Percentiles rank a stretch among this genome's conserved stretches.
phyloP scores from a whole-genome alignment of 2,113 vertebrate species.

The Carlito syrichta region DNA sequence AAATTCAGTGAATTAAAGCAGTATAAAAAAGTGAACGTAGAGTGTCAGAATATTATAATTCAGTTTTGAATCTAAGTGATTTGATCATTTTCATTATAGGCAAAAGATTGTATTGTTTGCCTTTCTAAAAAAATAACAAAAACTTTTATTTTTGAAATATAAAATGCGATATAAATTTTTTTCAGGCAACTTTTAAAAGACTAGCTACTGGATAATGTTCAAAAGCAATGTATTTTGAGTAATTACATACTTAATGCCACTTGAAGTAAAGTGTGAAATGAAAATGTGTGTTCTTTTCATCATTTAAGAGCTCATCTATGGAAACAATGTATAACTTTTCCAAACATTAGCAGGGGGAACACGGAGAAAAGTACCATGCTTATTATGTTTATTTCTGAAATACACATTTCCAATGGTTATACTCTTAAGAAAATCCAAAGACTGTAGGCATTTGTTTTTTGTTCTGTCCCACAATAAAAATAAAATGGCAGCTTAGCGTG shows the following conservation, averaged over 20 bases:
- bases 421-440: conserved; percentile 46
- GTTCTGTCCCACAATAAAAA: background rate
- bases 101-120: background rate
- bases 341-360: conserved; percentile 48
- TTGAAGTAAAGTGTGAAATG: conserved; percentile 29
- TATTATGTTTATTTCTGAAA: conserved; percentile 21
- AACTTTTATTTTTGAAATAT: background rate
- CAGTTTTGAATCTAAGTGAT: background rate
- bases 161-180: background rate
- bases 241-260: conserved; percentile 25
- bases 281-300: conserved; percentile 38
- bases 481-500: background rate
- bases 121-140: background rate
- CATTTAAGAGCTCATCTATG: background rate
- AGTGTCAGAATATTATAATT: background rate
- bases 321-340: background rate
- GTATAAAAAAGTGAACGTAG: background rate
- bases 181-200: conserved; percentile 9
- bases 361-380: conserved; percentile 13
- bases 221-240: conserved; percentile 35
- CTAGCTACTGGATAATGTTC: background rate
- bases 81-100: background rate
- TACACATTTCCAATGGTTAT: background rate
- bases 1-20: background rate
- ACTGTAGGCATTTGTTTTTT: background rate